Base-by-base conservation (phyloP, 1,140 invertebrate species). In the Vanessa atalanta region DNA sequence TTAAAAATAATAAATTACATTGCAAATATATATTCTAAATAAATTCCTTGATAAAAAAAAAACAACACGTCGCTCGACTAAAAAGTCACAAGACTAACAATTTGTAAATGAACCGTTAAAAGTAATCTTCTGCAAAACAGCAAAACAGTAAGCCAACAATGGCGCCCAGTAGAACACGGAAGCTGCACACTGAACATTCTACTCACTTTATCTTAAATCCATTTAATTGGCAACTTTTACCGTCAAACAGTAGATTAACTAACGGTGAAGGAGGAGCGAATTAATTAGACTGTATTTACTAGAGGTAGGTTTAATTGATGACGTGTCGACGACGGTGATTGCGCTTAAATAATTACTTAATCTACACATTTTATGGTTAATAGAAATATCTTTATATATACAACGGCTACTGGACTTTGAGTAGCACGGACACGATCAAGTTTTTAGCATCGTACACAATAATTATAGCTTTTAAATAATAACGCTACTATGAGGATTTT, bases 181-280 rank as follows among this genome's bases (percentile, higher is more conserved):
- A 75, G 73, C 73, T 63, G 65, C 64, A 20, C 67, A 70, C 50
- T 66, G 65, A 23, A 67, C 72, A 74, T 74, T 74, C 72, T 74
- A 60, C 72, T 74, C 57, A 69, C 51, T 71, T 75, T 70, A 70
- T 70, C 68, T 75, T 69, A 65, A 20, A 61, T n/a, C 65, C 68
- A 64, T 75, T 75, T 75, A 75, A 75, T 75, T 75, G 73, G 69
- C 73, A 71, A 75, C 73, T 75, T 71, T 75, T 75, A 71, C 69
- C 69, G 63, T 74, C 72, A 65, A 75, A 75, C 73, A 51, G 20
- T 55, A 67, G 69, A 75, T 75, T 74, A 74, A 60, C 69, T 75
- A 75, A 75, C 69, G 73, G 73, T 67, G 47, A 71, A 75, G 47
- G 64, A 67, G 64, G 57, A 71, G 68, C 68, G 73, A 75, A 71